Conservation (phyloP, 92 coral and sea anemone species). For the Heliopora coerulea region DNA sequence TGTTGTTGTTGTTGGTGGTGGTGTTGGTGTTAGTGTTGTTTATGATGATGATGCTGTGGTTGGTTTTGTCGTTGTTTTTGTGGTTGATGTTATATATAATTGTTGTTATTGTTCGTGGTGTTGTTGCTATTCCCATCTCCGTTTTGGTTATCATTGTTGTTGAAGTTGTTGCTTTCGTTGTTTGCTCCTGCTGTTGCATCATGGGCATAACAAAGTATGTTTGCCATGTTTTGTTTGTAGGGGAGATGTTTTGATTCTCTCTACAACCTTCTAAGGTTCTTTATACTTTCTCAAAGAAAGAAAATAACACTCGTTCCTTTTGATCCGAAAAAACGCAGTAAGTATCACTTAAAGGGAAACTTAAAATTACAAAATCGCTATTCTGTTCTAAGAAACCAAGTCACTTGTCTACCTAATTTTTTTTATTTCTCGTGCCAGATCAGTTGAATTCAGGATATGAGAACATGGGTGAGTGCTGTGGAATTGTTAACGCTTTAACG, state of each 20-base stretch:
- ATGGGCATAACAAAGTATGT: background rate
- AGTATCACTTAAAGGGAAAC: too few species aligned
- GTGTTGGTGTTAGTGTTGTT: background rate
- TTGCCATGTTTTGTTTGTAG: background rate
- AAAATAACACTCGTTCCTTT: conserved; percentile 5
- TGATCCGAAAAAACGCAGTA: background rate
- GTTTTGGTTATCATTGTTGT: background rate
- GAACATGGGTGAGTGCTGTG: background rate
- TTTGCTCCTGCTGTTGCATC: background rate
- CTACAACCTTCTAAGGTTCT: background rate
- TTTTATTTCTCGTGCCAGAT: background rate
- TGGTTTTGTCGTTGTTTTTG: too few species aligned
- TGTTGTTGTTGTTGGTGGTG: background rate
- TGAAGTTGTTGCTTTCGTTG: background rate
- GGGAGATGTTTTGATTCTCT: background rate
- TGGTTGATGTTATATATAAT: too few species aligned
- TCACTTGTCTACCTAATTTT: background rate
- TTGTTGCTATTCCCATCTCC: too few species aligned
- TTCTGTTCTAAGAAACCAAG: too few species aligned
- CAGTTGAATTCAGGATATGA: background rate
- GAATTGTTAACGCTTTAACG: too few species aligned
- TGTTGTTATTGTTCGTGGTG: too few species aligned
- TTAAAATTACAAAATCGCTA: too few species aligned
- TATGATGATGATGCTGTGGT: too few species aligned
- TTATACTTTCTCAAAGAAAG: conserved; percentile 19